A percentile compares a stretch with the other conserved stretches of the same genome.
phyloP scores from a whole-genome alignment of 2,797 vertebrate genomes.

The Rhinoraja longicauda region DNA sequence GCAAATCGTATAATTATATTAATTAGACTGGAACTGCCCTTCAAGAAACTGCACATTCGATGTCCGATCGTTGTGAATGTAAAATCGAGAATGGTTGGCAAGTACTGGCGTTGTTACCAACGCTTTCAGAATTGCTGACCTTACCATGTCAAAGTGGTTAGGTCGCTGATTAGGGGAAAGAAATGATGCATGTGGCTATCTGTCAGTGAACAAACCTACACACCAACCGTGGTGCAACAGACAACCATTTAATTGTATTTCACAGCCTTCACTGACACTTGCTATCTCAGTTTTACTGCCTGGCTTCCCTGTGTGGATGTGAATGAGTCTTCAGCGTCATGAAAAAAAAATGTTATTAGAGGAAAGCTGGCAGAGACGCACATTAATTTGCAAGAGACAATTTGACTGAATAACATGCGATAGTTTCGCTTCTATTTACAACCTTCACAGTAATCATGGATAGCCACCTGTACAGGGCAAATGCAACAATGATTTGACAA shows the following conservation, averaged over 20 bases:
- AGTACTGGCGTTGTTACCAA: not conserved
- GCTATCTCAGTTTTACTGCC: not conserved
- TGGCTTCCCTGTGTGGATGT: not conserved
- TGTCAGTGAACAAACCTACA: not conserved
- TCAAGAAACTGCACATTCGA: not conserved
- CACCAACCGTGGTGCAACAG: not conserved
- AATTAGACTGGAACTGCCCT: not conserved
- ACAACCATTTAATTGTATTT: conserved; percentile 7
- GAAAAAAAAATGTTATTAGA: not conserved
- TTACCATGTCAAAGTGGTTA: not conserved
- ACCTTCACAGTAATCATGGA: not conserved
- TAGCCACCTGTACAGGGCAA: not conserved
- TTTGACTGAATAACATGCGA: not conserved
- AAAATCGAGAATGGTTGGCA: not conserved
- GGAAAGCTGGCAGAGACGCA: not conserved
- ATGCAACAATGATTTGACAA: not conserved
- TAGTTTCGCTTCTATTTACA: not conserved
- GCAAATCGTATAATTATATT: not conserved
- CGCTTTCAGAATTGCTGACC: conserved; percentile 30
- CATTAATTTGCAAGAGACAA: not conserved
- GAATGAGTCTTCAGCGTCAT: not conserved
- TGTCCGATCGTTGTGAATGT: not conserved
- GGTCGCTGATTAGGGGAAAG: not conserved
- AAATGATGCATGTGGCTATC: not conserved
- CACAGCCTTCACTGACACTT: not conserved